These are phyloP conservation scores for Callopanchax toddi DNA, from an alignment of 2,113 vertebrate species.

Conservation along the genomic window DNA sequence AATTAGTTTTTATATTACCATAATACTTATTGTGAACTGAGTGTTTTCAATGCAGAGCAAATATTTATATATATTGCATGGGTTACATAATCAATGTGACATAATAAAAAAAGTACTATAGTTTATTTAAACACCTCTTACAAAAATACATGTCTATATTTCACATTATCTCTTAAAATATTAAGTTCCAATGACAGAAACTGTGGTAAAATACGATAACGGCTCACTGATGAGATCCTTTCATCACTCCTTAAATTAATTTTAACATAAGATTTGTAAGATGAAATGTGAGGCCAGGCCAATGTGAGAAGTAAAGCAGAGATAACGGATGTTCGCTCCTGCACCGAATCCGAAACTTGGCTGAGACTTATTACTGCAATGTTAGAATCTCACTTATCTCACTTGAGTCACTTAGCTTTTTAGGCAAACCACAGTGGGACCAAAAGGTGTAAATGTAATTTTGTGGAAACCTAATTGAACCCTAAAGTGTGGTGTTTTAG, in stretches of 20 bases:
- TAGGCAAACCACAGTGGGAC: slow-evolving; percentile 22
- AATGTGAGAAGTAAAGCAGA: not conserved
- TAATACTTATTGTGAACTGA: no score
- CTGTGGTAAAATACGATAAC: not conserved
- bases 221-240: not conserved
- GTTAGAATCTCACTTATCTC: slow-evolving; percentile 8
- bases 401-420: slow-evolving; percentile 4
- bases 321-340: slow-evolving; percentile 1
- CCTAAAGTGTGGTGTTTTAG: slow-evolving; percentile 12
- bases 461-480: not conserved
- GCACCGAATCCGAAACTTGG: not conserved
- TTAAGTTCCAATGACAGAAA: not conserved
- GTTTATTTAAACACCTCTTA: no score
- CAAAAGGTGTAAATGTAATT: slow-evolving; percentile 21
- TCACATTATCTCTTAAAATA: not conserved
- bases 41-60: no score
- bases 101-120: no score
- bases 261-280: not conserved
- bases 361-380: slow-evolving; percentile 8
- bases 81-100: no score
- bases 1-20: no score
- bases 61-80: no score
- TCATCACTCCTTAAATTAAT: not conserved
- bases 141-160: no score
- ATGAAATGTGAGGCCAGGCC: slow-evolving; percentile 1